Evolutionary conservation across 2,888 invertebrate genomes (phyloP).

Genomic region (Pandemis heparana): DNA sequence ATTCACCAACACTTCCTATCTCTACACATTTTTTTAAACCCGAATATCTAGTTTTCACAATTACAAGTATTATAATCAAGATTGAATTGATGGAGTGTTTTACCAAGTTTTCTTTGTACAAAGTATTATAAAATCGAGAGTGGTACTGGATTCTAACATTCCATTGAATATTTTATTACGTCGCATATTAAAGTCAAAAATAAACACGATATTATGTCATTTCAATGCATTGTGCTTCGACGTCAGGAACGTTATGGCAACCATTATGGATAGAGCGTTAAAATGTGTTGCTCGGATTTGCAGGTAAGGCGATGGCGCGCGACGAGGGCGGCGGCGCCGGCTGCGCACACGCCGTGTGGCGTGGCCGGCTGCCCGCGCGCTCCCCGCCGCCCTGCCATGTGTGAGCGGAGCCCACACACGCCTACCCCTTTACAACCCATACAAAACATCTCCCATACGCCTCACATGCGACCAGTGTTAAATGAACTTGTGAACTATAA

Average conservation of each 20-base stretch:
- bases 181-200: background rate
- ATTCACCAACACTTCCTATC: background rate
- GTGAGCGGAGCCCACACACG: conserved; percentile 58
- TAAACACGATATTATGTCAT: background rate
- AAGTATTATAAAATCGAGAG: background rate
- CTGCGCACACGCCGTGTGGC: conserved; percentile 61
- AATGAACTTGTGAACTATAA: conserved; percentile 54
- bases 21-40: background rate
- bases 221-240: background rate
- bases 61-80: background rate
- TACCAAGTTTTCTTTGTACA: background rate
- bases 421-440: conserved; percentile 46
- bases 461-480: conserved; percentile 45
- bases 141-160: background rate
- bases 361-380: conserved; percentile 72
- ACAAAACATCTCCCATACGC: conserved; percentile 39
- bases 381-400: conserved; percentile 76
- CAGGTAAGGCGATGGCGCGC: conserved; percentile 75
- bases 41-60: background rate
- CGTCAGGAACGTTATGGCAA: background rate
- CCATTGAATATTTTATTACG: background rate
- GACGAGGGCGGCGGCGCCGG: conserved; percentile 53
- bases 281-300: conserved; percentile 47
- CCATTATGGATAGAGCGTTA: background rate
- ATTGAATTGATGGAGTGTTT: background rate